phyloP scores from a whole-genome alignment of 2,888 invertebrate genomes.

The Pocota personata region DNA sequence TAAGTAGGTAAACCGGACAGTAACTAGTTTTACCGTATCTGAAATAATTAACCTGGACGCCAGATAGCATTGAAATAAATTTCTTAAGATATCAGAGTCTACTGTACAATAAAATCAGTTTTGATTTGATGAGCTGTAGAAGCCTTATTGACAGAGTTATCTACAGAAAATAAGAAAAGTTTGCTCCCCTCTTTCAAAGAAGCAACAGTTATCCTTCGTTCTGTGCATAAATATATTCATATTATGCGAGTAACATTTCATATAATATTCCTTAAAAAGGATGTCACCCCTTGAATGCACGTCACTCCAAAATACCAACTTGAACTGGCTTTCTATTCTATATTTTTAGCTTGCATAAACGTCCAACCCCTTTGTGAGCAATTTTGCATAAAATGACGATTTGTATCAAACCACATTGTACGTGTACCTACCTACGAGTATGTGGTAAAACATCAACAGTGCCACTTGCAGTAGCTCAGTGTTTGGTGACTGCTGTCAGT shows the following conservation, averaged over 20 bases:
- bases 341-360: constrained; percentile 14
- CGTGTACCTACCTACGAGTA: no score
- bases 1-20: no score
- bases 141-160: not conserved
- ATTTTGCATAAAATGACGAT: constrained; percentile 61
- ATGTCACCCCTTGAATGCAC: constrained; percentile 18
- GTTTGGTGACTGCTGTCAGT: constrained; percentile 49
- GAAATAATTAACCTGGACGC: no score
- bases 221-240: not conserved
- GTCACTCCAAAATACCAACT: constrained; percentile 23
- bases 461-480: constrained; percentile 61
- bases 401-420: constrained; percentile 39
- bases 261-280: constrained; percentile 1
- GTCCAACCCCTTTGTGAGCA: constrained; percentile 32
- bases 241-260: not conserved
- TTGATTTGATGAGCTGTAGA: no score
- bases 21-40: no score
- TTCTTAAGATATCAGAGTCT: no score
- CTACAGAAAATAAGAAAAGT: not conserved
- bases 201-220: constrained; percentile 23
- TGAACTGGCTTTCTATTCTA: constrained; percentile 15
- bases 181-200: not conserved
- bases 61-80: no score
- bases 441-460: constrained; percentile 46
- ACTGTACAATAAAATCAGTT: no score